Percentiles rank a stretch among this genome's conserved stretches.
phyloP scores from a whole-genome alignment of 2,113 vertebrate species.

The Leptocoma aspasia region DNA sequence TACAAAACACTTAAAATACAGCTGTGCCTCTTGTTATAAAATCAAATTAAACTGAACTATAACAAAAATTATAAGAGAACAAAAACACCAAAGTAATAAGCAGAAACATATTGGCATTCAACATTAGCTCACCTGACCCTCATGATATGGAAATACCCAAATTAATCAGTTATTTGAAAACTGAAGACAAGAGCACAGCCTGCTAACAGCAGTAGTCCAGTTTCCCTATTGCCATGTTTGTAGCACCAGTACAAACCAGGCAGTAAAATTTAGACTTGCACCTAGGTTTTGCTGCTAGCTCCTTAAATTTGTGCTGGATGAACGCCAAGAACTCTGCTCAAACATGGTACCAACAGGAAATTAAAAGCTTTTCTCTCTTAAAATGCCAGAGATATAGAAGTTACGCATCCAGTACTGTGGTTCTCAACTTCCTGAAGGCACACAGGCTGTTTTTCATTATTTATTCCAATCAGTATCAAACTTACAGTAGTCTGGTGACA shows the following conservation, averaged over 20 bases:
- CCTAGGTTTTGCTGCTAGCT: background rate
- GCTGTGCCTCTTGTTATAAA: constrained; percentile 24
- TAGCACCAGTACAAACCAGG: background rate
- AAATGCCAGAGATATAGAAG: background rate
- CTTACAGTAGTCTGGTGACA: background rate
- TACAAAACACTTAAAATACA: constrained; percentile 63
- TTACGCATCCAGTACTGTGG: background rate
- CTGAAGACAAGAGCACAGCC: background rate
- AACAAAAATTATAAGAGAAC: background rate
- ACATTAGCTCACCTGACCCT: constrained; percentile 32
- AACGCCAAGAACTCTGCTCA: background rate
- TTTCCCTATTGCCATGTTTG: background rate
- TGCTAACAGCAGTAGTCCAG: background rate
- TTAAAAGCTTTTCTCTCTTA: background rate
- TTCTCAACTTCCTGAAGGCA: background rate
- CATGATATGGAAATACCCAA: background rate
- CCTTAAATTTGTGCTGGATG: background rate
- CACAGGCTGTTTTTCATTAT: background rate
- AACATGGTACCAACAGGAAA: background rate
- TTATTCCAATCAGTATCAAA: background rate
- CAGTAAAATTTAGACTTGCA: background rate
- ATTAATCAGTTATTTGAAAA: constrained; percentile 16
- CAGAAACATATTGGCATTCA: constrained; percentile 4
- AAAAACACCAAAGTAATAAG: constrained; percentile 19
- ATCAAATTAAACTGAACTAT: constrained; percentile 40